Conservation (phyloP, 2,888 invertebrate genomes). For the Drosophila paracracens region DNA sequence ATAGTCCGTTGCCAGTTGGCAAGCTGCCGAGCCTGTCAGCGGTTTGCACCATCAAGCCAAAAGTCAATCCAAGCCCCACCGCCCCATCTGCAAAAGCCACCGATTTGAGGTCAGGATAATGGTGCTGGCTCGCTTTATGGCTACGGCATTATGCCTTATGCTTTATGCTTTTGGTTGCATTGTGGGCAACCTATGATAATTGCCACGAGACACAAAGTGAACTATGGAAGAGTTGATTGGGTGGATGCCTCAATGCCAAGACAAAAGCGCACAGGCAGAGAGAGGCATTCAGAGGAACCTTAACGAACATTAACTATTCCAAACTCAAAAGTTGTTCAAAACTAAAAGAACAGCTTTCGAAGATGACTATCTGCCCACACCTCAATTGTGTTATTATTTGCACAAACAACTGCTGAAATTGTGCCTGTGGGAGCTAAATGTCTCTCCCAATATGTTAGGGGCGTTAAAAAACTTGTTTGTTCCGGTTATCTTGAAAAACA, state of each 20-base stretch:
- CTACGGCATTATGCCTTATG: conserved; percentile 33
- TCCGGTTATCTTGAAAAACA: neutral
- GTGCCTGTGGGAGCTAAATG: neutral
- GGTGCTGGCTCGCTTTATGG: conserved; percentile 23
- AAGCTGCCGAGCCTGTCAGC: conserved; percentile 22
- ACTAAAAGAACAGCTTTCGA: neutral
- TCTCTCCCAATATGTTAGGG: neutral
- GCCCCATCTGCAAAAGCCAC: neutral
- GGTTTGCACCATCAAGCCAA: neutral
- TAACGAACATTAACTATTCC: neutral
- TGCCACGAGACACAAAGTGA: conserved; percentile 30
- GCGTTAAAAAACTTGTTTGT: neutral
- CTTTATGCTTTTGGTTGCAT: conserved; percentile 22
- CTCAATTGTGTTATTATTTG: neutral
- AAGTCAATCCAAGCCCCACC: neutral
- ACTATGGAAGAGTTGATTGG: conserved; percentile 5
- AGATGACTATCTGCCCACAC: neutral
- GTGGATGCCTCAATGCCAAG: neutral
- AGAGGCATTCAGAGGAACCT: neutral
- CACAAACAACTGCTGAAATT: neutral
- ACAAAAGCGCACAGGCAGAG: neutral
- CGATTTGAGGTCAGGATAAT: conserved; percentile 36
- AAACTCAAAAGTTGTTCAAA: neutral
- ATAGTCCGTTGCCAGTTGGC: conserved; percentile 29
- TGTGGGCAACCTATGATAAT: conserved; percentile 67